Evolutionary conservation across 2,797 vertebrate genomes (phyloP), one percentile per base, ranked within the genome.

Genomic region (Acipenser transmontanus): DNA sequence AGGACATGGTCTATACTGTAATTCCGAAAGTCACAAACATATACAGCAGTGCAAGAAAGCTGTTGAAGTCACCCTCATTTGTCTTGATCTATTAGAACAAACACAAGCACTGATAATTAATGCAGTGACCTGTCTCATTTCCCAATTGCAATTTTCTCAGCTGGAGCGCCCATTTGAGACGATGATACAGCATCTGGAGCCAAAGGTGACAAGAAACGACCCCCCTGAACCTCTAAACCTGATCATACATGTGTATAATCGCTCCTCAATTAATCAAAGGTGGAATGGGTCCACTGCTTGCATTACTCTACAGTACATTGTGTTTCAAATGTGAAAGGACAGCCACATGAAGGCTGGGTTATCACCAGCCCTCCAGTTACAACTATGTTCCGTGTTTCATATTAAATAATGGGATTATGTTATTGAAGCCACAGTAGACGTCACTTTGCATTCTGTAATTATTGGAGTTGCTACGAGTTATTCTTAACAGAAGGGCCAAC

Each of bases 71-170:
- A 77, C 71, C 77, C 84, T 77, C 76, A 84, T 85, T 81, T 75
- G 78, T 86, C 78, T 81, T 17, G 69, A 64, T 76, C 81, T 79
- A 84, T 84, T 87, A 86, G 76, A 74, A 75, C 69, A 71, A 65
- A 71, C 74, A 74, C 72, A 72, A 73, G 81, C 73, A 74, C 81
- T 83, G 71, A 70, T 79, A 79, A 84, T 85, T 76, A 81, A 81
- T 76, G 75, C 77, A 81, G 80, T 81, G 83, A 82, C 76, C 80
- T 76, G 75, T 78, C 85, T 80, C 73, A 72, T 72, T 78, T 79
- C 81, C 80, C 78, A 81, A 74, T 77, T 73, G 66, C 74, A 67
- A 11, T 17, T 10, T 63, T 60, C 57, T 11, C 48, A 12, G 60
- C 51, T 49, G n/a, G 64, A 65, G 47, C 49, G 62, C 14, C 50